Evolutionary conservation across 2,888 invertebrate genomes (phyloP), one percentile per base, ranked within the genome.

Genomic region (Hybos culiciformis): DNA sequence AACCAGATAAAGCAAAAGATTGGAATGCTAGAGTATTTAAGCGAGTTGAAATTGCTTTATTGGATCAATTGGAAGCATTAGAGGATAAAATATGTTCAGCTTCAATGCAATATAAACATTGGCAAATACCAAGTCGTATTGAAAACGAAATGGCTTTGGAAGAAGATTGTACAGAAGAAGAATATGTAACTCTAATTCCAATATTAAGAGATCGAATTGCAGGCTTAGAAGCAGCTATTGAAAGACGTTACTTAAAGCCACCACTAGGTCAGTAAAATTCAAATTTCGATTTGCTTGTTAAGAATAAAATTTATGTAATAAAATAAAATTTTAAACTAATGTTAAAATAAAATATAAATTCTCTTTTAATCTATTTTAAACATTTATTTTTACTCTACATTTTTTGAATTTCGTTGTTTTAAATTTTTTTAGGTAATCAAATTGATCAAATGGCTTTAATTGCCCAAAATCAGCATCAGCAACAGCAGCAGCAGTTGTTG

Each of bases 241-340:
- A 96, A 65, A 70, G 93, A 53, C 72, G 96, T 52, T 96, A 94
- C 63, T 71, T 96, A 34, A 91, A 92, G 64, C 91, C 93, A 45
- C 94, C 94, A 34, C 72, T 96, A 44, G 86, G 83, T n/a, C n/a
- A n/a, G n/a, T n/a, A n/a, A n/a, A n/a, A n/a, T n/a, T n/a, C n/a
- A n/a, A n/a, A n/a, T n/a, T n/a, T n/a, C n/a, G n/a, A n/a, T n/a
- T n/a, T n/a, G n/a, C n/a, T n/a, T n/a, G n/a, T n/a, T n/a, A n/a
- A n/a, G n/a, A n/a, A n/a, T n/a, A n/a, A n/a, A n/a, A n/a, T n/a
- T n/a, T n/a, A n/a, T n/a, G n/a, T n/a, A n/a, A n/a, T n/a, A n/a
- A n/a, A n/a, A n/a, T n/a, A n/a, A n/a, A n/a, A n/a, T n/a, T n/a
- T n/a, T n/a, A n/a, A n/a, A n/a, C n/a, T n/a, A n/a, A n/a, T n/a